A percentile compares a stretch with the other conserved stretches of the same genome.
phyloP scores from a whole-genome alignment of 2,113 vertebrate species.

The Grus americana region DNA sequence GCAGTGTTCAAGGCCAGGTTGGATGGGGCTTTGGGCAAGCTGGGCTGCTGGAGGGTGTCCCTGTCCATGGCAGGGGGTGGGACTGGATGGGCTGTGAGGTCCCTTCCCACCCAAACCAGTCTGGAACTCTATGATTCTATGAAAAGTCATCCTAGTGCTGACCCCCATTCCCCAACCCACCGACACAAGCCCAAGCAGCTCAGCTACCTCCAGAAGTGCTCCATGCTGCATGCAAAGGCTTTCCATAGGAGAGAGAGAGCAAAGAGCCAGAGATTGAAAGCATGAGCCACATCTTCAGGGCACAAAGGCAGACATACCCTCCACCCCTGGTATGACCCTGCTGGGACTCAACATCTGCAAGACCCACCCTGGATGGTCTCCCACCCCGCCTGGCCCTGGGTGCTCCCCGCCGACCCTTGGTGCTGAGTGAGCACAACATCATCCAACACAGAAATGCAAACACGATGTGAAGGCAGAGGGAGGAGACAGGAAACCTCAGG shows the following conservation, averaged over 20 bases:
- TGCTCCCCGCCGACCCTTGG: not conserved
- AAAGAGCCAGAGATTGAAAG: not conserved
- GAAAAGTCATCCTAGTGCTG: not conserved
- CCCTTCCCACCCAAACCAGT: too few species aligned
- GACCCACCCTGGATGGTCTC: not conserved
- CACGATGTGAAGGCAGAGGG: not conserved
- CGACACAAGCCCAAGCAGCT: not conserved
- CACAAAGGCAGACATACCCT: not conserved
- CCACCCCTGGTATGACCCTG: accelerated
- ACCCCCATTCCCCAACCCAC: not conserved
- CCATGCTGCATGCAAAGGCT: not conserved
- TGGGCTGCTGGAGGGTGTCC: too few species aligned
- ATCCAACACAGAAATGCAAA: not conserved
- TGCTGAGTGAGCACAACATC: not conserved
- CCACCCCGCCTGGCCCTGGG: accelerated
- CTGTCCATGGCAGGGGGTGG: too few species aligned
- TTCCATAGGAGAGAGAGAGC: not conserved
- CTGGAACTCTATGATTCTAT: too few species aligned
- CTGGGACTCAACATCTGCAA: accelerated
- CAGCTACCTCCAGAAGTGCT: not conserved
- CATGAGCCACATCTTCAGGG: not conserved
- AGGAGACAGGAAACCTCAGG: not conserved
- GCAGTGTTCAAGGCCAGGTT: too few species aligned
- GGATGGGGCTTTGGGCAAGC: too few species aligned
- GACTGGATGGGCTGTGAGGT: too few species aligned